phyloP scores from a whole-genome alignment of 2,888 invertebrate species.

The Syrista parreyssii region DNA sequence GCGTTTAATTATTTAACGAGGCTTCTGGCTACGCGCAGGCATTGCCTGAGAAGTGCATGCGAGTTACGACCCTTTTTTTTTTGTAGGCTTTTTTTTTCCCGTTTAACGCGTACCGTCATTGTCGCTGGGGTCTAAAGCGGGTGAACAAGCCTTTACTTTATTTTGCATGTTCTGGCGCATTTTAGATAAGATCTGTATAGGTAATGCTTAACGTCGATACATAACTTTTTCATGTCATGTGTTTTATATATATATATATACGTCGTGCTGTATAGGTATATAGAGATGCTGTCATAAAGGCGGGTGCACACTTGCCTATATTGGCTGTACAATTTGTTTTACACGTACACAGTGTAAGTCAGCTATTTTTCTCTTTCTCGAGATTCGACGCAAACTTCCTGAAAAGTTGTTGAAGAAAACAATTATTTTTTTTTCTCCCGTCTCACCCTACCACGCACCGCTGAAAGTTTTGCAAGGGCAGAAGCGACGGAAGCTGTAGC shows the following conservation, averaged over 20 bases:
- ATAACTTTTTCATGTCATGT: not conserved
- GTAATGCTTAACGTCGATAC: not conserved
- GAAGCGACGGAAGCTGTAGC: not conserved
- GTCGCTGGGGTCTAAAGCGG: not conserved
- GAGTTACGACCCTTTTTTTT: not conserved
- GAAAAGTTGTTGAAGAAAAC: not conserved
- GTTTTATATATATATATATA: not conserved
- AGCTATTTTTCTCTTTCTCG: not conserved
- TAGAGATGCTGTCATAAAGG: not conserved
- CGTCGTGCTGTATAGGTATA: not conserved
- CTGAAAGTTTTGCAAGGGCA: not conserved
- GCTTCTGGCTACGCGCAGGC: not conserved
- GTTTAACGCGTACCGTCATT: not conserved
- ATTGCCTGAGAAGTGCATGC: no score
- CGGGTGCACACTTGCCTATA: not conserved
- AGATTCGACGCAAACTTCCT: not conserved
- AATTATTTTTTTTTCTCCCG: not conserved
- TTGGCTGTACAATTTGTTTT: not conserved
- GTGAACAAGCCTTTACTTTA: not conserved
- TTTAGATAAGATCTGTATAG: not conserved
- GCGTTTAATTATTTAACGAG: not conserved
- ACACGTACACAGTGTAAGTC: no score
- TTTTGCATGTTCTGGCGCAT: not conserved
- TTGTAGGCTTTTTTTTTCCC: accelerated
- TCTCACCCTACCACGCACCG: no score